Conservation (phyloP, 2,888 invertebrate genomes). For the Andrena praecox region DNA sequence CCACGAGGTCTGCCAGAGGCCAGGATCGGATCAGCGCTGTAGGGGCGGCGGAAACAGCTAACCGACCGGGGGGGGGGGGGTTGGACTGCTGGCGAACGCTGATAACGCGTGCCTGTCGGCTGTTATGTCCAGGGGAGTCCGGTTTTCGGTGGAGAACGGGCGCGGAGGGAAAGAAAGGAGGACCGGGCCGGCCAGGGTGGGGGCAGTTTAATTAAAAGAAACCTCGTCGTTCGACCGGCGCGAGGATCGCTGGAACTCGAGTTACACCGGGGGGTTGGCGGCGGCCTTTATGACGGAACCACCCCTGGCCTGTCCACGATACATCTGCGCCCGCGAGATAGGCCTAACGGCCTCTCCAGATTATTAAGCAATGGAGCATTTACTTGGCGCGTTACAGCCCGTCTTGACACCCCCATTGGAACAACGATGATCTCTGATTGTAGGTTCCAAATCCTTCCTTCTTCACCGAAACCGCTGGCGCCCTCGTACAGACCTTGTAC, state of each 20-base stretch:
- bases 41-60: constrained; percentile 40
- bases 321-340: constrained; percentile 75
- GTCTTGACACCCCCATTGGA: background rate
- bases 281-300: constrained; percentile 74
- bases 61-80: constrained; percentile 49
- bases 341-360: constrained; percentile 64
- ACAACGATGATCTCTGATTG: background rate
- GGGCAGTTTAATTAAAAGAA: constrained; percentile 84
- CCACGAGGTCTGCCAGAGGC: constrained; percentile 38
- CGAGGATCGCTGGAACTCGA: constrained; percentile 71
- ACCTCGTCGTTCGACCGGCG: constrained; percentile 76
- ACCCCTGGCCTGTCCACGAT: constrained; percentile 57
- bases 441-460: background rate
- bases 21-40: constrained; percentile 44
- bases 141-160: constrained; percentile 70
- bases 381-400: constrained; percentile 3
- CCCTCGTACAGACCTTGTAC: too few relatives aligned
- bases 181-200: constrained; percentile 29
- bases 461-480: too few relatives aligned
- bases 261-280: constrained; percentile 65
- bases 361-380: constrained; percentile 64
- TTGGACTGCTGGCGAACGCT: constrained; percentile 79
- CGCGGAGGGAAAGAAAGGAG: constrained; percentile 32
- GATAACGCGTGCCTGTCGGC: constrained; percentile 83
- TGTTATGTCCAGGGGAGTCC: constrained; percentile 80